Conservation (phyloP, 2,797 vertebrate genomes). For the Onychomys torridus region DNA sequence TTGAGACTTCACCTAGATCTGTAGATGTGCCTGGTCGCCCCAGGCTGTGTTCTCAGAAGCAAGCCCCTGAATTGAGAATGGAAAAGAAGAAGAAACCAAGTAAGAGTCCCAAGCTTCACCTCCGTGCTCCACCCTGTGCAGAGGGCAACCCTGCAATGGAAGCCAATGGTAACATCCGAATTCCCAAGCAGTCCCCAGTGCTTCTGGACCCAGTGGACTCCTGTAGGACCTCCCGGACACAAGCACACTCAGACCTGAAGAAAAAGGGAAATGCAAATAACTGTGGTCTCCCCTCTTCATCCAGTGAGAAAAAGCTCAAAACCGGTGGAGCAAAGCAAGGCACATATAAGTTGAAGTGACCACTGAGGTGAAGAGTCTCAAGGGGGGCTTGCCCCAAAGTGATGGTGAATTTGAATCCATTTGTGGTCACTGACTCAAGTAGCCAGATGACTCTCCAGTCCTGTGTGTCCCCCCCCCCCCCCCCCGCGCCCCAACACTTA, state of each 20-base stretch:
- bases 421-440: background rate
- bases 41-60: conserved; percentile 64
- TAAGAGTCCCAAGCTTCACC: conserved; percentile 61
- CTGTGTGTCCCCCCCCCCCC: fast-evolving
- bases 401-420: background rate
- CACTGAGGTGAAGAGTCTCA: background rate
- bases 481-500: background rate
- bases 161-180: conserved; percentile 82
- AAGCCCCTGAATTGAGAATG: background rate
- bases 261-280: conserved; percentile 80
- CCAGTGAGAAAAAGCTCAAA: conserved; percentile 84
- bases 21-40: background rate
- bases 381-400: background rate
- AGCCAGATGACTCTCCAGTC: background rate
- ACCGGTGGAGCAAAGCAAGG: conserved; percentile 79
- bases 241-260: conserved; percentile 69
- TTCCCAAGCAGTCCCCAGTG: background rate
- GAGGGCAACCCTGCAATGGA: conserved; percentile 77
- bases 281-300: conserved; percentile 61
- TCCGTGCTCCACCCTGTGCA: background rate
- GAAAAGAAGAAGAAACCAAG: conserved; percentile 75
- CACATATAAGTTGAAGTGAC: conserved; percentile 71
- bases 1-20: background rate
- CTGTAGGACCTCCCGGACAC: conserved; percentile 73
- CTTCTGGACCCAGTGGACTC: conserved; percentile 63